These are phyloP conservation scores for Caenorhabditis sinica DNA, from an alignment of 2,888 invertebrate genomes.

Conservation along the genomic window DNA sequence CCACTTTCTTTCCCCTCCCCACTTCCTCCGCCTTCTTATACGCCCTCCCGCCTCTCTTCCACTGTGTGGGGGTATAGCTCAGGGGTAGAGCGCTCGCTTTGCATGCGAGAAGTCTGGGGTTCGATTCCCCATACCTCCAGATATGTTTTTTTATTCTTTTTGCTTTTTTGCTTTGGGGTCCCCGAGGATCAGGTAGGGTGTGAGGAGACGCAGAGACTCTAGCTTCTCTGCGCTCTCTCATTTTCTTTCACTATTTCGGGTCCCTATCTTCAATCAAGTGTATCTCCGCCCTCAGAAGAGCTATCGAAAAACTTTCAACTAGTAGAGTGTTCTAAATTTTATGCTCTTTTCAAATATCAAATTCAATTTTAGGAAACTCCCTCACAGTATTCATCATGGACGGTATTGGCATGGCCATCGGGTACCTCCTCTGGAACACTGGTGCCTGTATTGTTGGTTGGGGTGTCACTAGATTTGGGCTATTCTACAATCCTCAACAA, in stretches of 20 bases:
- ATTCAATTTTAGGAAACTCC: conserved; percentile 61
- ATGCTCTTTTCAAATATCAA: too few species aligned
- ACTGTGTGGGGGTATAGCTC: conserved; percentile 73
- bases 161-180: too few species aligned
- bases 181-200: too few species aligned
- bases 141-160: not conserved
- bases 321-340: not conserved
- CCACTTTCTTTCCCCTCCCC: too few species aligned
- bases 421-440: conserved; percentile 73
- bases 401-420: conserved; percentile 73
- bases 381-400: conserved; percentile 69
- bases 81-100: conserved; percentile 79
- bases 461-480: conserved; percentile 72
- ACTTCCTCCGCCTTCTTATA: too few species aligned
- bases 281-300: not conserved
- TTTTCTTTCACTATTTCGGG: too few species aligned
- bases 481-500: conserved; percentile 69
- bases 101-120: conserved; percentile 78
- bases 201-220: too few species aligned
- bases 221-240: too few species aligned
- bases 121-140: conserved; percentile 76
- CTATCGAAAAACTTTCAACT: not conserved
- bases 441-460: conserved; percentile 67
- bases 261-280: not conserved
- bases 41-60: too few species aligned